These are phyloP conservation scores for Malachius bipustulatus DNA, from an alignment of 2,888 invertebrate genomes.

Conservation along the genomic window DNA sequence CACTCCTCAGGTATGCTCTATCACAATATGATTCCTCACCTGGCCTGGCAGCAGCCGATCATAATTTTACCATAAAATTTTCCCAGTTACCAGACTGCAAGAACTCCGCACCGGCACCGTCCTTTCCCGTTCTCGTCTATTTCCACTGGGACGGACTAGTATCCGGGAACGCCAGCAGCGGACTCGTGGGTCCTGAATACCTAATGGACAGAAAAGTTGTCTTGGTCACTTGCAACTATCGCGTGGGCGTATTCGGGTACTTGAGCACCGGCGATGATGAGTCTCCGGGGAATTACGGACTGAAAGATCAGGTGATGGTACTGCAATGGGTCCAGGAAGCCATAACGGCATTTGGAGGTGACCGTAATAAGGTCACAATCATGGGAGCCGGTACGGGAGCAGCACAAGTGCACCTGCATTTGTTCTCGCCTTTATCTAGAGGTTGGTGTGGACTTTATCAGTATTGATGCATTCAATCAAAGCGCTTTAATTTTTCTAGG, in stretches of 20 bases:
- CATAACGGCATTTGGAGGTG: conserved; percentile 37
- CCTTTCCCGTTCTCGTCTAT: conserved; percentile 40
- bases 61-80: not conserved
- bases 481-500: conserved; percentile 21
- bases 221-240: conserved; percentile 39
- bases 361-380: conserved; percentile 36
- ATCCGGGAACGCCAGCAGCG: conserved; percentile 36
- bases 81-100: not conserved
- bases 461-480: not conserved
- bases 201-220: conserved; percentile 41
- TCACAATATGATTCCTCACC: conserved; percentile 4
- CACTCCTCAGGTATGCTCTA: conserved; percentile 30
- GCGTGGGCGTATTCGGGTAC: conserved; percentile 35
- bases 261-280: conserved; percentile 37
- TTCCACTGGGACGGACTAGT: conserved; percentile 44
- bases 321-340: conserved; percentile 39
- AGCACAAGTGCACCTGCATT: conserved; percentile 38
- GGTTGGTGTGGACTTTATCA: too few species aligned
- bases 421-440: conserved; percentile 36
- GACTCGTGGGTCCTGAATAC: conserved; percentile 39
- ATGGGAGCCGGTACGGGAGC: conserved; percentile 42
- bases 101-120: too few species aligned
- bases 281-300: conserved; percentile 40
- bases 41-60: too few species aligned
- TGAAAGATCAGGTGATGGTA: conserved; percentile 40